Conservation (phyloP, 2,113 vertebrate genomes). For the Nycticebus coucang region DNA sequence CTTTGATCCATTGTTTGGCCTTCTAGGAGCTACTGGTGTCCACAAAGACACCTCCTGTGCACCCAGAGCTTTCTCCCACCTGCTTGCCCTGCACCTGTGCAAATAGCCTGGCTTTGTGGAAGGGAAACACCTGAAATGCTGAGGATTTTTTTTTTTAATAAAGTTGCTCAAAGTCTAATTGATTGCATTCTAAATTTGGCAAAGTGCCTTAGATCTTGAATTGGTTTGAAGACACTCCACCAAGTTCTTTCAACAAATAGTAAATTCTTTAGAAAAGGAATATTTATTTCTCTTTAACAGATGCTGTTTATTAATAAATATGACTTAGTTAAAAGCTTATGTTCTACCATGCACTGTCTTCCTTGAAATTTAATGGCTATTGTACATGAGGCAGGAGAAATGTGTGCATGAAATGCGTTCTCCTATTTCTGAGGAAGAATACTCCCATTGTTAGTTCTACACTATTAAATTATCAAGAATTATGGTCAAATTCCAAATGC, state of each 20-base stretch:
- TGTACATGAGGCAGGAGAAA: neutral
- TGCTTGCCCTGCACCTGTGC: neutral
- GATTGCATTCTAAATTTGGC: neutral
- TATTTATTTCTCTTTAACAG: neutral
- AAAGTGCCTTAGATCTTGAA: neutral
- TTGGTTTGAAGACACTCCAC: neutral
- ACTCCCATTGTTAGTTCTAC: neutral
- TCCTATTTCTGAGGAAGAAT: neutral
- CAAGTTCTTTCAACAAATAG: neutral
- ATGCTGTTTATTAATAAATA: neutral
- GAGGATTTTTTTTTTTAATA: neutral
- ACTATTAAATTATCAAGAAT: neutral
- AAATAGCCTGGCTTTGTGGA: neutral
- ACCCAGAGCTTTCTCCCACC: rapidly evolving
- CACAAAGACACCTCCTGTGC: rapidly evolving
- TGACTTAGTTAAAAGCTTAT: neutral
- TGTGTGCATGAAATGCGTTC: neutral
- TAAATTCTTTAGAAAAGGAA: neutral
- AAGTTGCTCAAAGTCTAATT: rapidly evolving
- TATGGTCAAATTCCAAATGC: neutral
- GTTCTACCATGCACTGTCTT: neutral
- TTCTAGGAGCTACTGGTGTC: rapidly evolving
- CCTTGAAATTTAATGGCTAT: neutral
- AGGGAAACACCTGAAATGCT: neutral
- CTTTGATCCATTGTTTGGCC: neutral